Percentiles rank a stretch among this genome's conserved stretches.
phyloP scores from a whole-genome alignment of 2,113 vertebrate species.

The Crotophaga sulcirostris region DNA sequence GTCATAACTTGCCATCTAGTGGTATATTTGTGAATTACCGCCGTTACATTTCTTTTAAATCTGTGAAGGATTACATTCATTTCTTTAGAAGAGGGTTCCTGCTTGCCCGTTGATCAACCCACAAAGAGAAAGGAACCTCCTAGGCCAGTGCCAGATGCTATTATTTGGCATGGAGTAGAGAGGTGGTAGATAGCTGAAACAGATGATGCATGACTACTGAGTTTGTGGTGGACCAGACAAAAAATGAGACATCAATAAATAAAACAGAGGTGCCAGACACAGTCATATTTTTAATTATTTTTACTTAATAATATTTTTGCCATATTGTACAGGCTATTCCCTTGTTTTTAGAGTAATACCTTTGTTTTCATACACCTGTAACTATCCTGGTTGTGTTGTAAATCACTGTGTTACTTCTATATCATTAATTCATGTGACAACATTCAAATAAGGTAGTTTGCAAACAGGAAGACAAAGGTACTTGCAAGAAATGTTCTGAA shows the following conservation, averaged over 20 bases:
- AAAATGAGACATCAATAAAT: not conserved
- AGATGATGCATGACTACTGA: not conserved
- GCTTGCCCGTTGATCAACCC: not conserved
- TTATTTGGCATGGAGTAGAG: not conserved
- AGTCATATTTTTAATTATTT: not conserved
- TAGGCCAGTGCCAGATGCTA: not conserved
- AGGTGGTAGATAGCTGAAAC: not conserved
- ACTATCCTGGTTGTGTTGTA: not conserved
- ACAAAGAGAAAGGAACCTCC: not conserved
- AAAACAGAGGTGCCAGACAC: not conserved
- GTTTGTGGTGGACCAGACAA: not conserved
- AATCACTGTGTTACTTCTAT: not conserved
- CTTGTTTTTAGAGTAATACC: not conserved
- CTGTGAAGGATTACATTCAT: accelerated
- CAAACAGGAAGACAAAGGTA: not conserved
- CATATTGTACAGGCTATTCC: not conserved
- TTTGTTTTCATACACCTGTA: not conserved
- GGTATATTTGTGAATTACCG: not conserved
- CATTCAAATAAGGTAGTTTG: not conserved
- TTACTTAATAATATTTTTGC: not conserved
- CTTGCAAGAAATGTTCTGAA: not conserved
- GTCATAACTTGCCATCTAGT: conserved; percentile 19
- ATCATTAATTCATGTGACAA: not conserved
- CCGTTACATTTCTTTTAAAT: not conserved
- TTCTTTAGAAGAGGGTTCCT: not conserved